Conservation (phyloP, 1,140 invertebrate genomes). For the Heliconius eleuchia region DNA sequence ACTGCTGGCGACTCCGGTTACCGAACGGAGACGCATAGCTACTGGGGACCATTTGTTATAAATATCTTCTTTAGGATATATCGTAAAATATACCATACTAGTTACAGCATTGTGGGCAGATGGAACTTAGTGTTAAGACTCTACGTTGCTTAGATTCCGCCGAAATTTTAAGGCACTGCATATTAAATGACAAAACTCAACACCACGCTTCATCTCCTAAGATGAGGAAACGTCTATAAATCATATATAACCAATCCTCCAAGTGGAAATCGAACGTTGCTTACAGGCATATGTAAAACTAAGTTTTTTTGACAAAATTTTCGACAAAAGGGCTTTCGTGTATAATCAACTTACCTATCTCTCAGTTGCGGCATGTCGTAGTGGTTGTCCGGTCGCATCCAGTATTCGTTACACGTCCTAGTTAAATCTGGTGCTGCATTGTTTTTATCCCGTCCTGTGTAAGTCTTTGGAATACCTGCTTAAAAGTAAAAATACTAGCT, state of each 20-base stretch:
- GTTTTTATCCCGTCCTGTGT: conserved; percentile 55
- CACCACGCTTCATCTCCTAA: no score
- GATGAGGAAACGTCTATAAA: no score
- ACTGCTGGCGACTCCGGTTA: conserved; percentile 63
- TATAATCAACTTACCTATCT: conserved; percentile 53
- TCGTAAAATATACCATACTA: no score
- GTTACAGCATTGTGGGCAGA: no score
- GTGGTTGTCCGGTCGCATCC: conserved; percentile 72
- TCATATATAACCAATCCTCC: no score
- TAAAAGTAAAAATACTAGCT: background rate
- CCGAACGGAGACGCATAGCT: conserved; percentile 74
- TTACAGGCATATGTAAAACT: no score
- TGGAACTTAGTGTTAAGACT: no score
- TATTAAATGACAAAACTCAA: no score
- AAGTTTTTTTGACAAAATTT: background rate
- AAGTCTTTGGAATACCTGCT: conserved; percentile 65
- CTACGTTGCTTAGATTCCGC: no score
- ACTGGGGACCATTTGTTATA: background rate
- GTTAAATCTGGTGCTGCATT: conserved; percentile 65
- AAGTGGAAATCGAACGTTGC: no score
- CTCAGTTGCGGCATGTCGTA: conserved; percentile 72
- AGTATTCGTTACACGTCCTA: conserved; percentile 71
- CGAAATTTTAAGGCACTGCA: no score
- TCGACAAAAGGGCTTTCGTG: background rate
- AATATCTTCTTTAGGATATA: no score